Base-by-base conservation (phyloP, 23 tunicate genomes). In the Aplidium turbinatum region DNA sequence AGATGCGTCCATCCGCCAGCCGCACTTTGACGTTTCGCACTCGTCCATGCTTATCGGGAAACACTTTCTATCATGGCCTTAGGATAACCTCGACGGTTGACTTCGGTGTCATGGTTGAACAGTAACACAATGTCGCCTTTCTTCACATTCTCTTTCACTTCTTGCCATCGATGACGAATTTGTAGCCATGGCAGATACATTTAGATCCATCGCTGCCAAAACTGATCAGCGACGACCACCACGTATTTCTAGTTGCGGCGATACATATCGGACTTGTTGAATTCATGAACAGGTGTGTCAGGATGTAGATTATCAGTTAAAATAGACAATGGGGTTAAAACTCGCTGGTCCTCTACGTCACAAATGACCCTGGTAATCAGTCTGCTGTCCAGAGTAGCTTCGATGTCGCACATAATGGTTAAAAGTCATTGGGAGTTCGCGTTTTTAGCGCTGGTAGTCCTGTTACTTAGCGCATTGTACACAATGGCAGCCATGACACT, bases 141-240 rank as follows among this genome's bases (percentile, higher is more conserved):
- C 6, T 60, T 60, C 29, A 60, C 68, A 60, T 60, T 60, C 6
- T 35, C 38, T 20, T 60, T 13, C 29, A 27, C 11, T 6, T 29
- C 68, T 6, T 29, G 35, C 68, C 68, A 60, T 28, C 68, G 68
- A 30, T 60, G 68, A 5, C 68, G 35, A 30, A 60, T 60, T 38
- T 60, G 68, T 20, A 60, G 68, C 68, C 68, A 60, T 5, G 68
- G 68, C 36, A 60, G 9, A 20, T 60, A 60, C 68, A 60, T 60
- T 26, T 27, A 3, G 5, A 60, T 16, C 68, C 68, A 60, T 4
- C 68, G 68, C 29, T 16, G 3, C 35, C 36, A 60, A 60, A 60
- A 27, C n/a, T 60, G 36, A 28, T 60, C 68, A 25, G 68, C 29
- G 11, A 60, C 68, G 31, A 38, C 68, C 7, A 29, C 68, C 29